phyloP scores from a whole-genome alignment of 2,797 vertebrate species.

The Vultur gryphus region DNA sequence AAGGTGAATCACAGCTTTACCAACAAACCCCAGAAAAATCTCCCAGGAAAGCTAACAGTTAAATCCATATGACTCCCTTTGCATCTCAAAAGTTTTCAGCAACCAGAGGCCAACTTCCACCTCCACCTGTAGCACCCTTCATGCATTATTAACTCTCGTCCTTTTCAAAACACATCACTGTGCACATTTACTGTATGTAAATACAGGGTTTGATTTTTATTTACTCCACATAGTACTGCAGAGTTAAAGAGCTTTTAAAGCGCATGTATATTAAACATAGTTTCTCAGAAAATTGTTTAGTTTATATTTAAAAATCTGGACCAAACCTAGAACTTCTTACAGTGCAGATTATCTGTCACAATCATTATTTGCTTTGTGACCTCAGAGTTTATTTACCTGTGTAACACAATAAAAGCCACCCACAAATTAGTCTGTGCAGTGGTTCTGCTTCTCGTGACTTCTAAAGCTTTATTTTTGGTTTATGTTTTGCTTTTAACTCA shows the following conservation, averaged over 20 bases:
- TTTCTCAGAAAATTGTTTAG: not conserved
- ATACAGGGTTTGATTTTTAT: not conserved
- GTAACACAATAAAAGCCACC: not conserved
- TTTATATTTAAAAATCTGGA: not conserved
- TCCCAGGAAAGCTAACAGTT: not conserved
- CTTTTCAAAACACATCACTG: not conserved
- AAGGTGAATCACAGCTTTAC: not conserved
- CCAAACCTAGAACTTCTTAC: not conserved
- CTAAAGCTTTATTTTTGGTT: not conserved
- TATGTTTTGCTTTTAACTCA: not conserved
- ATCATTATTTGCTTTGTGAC: not conserved
- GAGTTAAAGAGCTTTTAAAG: not conserved
- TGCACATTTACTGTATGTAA: not conserved
- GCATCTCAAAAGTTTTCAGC: not conserved
- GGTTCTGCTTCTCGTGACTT: not conserved
- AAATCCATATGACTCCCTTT: not conserved
- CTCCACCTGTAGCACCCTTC: not conserved
- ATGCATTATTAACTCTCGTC: not conserved
- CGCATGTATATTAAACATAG: not conserved
- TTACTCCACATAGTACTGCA: not conserved
- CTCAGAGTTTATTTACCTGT: not conserved
- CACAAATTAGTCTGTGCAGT: not conserved
- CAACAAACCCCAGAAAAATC: not conserved
- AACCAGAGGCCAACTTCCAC: not conserved
- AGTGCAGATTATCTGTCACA: not conserved